Evolutionary conservation across 2,888 invertebrate genomes (phyloP).

Genomic region (Xestia ashworthii): DNA sequence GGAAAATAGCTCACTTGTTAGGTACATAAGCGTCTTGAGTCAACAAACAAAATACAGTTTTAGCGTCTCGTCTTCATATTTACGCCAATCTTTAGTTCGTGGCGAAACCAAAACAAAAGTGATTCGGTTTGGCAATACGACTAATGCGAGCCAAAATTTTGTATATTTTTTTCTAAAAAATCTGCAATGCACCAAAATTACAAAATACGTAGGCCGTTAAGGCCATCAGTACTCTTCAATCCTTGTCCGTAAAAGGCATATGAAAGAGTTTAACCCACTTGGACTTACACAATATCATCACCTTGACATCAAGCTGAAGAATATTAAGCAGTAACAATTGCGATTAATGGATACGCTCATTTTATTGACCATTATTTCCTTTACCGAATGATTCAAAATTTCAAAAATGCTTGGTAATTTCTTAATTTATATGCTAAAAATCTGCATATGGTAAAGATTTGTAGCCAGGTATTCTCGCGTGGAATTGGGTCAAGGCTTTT

Average conservation of each 20-base stretch:
- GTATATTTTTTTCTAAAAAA: neutral
- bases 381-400: slow-evolving; percentile 9
- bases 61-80: slow-evolving; percentile 1
- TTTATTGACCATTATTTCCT: slow-evolving; percentile 44
- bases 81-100: neutral
- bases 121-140: neutral
- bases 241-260: slow-evolving; percentile 53
- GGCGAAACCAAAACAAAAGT: slow-evolving; percentile 19
- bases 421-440: slow-evolving; percentile 13
- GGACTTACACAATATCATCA: slow-evolving; percentile 52
- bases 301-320: slow-evolving; percentile 61
- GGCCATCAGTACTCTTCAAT: slow-evolving; percentile 41
- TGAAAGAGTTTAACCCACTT: slow-evolving; percentile 60
- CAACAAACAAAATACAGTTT: neutral
- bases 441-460: slow-evolving; percentile 20
- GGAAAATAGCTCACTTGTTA: neutral
- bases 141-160: slow-evolving; percentile 1
- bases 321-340: slow-evolving; percentile 44
- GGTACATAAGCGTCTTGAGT: neutral
- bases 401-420: slow-evolving; percentile 12
- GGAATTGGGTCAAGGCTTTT: slow-evolving; percentile 44
- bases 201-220: slow-evolving; percentile 38
- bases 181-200: slow-evolving; percentile 16
- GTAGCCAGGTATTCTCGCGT: slow-evolving; percentile 2
- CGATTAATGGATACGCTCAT: slow-evolving; percentile 34